Evolutionary conservation across 2,888 invertebrate genomes (phyloP).

Genomic region (Odontocolon sp.): DNA sequence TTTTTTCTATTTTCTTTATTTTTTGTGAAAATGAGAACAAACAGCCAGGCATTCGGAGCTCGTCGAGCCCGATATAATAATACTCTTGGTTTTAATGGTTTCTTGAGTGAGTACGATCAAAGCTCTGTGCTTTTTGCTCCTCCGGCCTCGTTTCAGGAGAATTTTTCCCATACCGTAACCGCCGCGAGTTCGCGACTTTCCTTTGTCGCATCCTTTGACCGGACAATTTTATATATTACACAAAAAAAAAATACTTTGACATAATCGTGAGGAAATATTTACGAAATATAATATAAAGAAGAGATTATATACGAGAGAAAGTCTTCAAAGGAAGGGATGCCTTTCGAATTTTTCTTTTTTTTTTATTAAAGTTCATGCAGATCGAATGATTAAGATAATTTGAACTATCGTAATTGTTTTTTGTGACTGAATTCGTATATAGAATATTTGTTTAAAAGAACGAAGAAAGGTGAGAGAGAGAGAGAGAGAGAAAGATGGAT

Average conservation of each 20-base stretch:
- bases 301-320: constrained; percentile 11
- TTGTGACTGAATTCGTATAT: not conserved
- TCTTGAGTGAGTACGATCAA: constrained; percentile 37
- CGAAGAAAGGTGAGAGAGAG: no score
- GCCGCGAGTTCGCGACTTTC: not conserved
- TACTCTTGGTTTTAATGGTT: constrained; percentile 37
- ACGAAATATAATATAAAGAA: constrained; percentile 6
- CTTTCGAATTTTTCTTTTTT: not conserved
- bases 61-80: no score
- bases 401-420: not conserved
- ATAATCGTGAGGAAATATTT: constrained; percentile 22
- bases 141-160: not conserved
- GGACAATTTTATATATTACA: constrained; percentile 20
- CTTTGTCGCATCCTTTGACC: not conserved
- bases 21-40: not conserved
- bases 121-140: constrained; percentile 6
- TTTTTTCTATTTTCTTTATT: not conserved
- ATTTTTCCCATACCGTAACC: not conserved
- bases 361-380: constrained; percentile 42
- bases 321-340: constrained; percentile 35
- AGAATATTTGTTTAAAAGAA: not conserved
- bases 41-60: no score
- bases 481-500: constrained; percentile 13
- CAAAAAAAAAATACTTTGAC: constrained; percentile 3
- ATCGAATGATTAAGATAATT: constrained; percentile 34